Base-by-base conservation (phyloP, 1,140 invertebrate genomes). In the Drosophila seguyi region DNA sequence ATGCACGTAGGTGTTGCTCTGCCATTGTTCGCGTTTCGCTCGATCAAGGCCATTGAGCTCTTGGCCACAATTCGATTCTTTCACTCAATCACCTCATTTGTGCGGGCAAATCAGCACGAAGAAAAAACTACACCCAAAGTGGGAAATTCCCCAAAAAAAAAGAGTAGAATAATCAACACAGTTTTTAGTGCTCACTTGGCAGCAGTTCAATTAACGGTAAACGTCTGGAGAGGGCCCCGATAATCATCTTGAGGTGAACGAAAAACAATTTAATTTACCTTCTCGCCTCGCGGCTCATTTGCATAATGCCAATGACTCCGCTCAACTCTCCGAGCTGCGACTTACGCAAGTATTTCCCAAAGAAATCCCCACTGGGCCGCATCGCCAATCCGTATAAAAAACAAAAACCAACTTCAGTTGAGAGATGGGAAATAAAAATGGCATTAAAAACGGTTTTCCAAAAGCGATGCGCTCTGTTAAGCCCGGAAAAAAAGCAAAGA, bases 381-480 rank as follows among this genome's bases (percentile, higher is more conserved):
- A 45, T 41, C 36, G 57, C 13, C 29, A 41, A 47, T 60, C 36
- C n/a, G 18, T 20, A 20, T 20, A 52, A 52, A 45, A 41, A n/a
- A 39, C 44, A 55, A 56, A 41, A 44, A 57, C 38, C 31, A 61
- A 39, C 34, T 52, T 72, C 27, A 18, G 38, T 31, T 38, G 52
- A 14, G 20, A 55, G 52, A 55, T 72, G 67, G 29, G 66, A 72
- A 56, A 80, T 69, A 50, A 55, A 69, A 57, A 63, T 68, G 58
- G 60, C 38, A 52, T 68, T 58, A 50, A 61, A 79, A 81, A 77
- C 77, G 34, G 76, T 76, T 82, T 87, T 62, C 60, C 41, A 56
- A 83, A 83, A 83, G 42, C 63, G 80, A 75, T 90, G 63, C 81
- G 81, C 85, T 90, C 85, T 90, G 81, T 90, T 90, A 90, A 90